phyloP scores from a whole-genome alignment of 2,888 invertebrate species.

The Oscheius sp. region DNA sequence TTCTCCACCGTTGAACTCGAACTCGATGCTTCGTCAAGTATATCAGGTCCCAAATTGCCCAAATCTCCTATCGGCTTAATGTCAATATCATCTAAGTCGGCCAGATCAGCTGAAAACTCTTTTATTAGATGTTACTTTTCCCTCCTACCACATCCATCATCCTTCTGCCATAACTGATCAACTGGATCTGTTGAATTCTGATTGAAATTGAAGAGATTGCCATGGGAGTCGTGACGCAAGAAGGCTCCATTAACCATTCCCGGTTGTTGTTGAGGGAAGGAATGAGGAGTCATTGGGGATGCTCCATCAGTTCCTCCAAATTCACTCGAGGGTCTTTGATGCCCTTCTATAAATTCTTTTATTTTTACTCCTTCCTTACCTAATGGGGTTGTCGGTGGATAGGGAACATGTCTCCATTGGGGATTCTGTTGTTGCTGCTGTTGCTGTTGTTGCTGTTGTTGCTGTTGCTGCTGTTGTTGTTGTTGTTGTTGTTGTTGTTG shows the following conservation, averaged over 20 bases:
- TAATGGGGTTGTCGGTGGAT: conserved; percentile 37
- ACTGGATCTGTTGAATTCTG: background rate
- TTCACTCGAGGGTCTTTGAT: conserved; percentile 25
- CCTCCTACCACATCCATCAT: conserved; percentile 5
- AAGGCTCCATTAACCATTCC: conserved; percentile 17
- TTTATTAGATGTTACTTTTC: background rate
- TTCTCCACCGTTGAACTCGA: conserved; percentile 3
- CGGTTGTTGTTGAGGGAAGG: conserved; percentile 14
- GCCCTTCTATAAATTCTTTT: too few relatives aligned
- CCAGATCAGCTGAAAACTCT: conserved; percentile 35
- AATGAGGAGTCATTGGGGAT: conserved; percentile 27
- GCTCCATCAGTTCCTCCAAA: conserved; percentile 20
- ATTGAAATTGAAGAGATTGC: conserved; percentile 15
- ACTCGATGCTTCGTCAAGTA: conserved; percentile 14
- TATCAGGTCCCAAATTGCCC: conserved; percentile 7
- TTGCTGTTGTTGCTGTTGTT: conserved; percentile 35
- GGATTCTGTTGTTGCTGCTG: conserved; percentile 36
- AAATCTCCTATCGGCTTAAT: conserved; percentile 39
- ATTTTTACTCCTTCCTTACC: background rate
- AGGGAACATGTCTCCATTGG: conserved; percentile 35
- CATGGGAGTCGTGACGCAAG: conserved; percentile 27
- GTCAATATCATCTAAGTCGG: conserved; percentile 45
- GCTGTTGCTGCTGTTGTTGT: conserved; percentile 24
- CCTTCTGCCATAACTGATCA: conserved; percentile 17
- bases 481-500: conserved; percentile 34